Evolutionary conservation across 2,797 vertebrate genomes (phyloP).

Genomic region (Neostethus bicornis): DNA sequence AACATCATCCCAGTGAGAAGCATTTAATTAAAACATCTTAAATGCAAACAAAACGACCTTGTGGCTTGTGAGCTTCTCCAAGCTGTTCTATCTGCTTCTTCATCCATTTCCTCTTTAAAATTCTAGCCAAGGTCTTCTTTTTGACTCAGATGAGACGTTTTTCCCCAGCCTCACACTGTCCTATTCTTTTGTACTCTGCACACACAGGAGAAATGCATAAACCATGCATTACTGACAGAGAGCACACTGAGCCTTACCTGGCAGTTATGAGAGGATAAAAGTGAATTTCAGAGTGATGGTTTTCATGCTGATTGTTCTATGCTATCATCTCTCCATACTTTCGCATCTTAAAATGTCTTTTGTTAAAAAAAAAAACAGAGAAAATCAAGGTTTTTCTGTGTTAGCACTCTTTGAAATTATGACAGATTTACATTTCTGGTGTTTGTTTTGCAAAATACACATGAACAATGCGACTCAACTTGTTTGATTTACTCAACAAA

Average conservation of each 20-base stretch:
- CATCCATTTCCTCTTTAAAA: conserved; percentile 64
- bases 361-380: not conserved
- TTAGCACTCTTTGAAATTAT: conserved; percentile 6
- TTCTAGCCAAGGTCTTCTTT: conserved; percentile 44
- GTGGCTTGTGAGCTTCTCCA: conserved; percentile 64
- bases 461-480: not conserved
- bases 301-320: conserved; percentile 2
- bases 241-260: conserved; percentile 30
- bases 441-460: conserved; percentile 1
- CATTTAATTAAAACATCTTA: conserved; percentile 60
- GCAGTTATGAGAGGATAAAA: conserved; percentile 46
- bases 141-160: conserved; percentile 15
- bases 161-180: conserved; percentile 19
- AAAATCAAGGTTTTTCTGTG: not conserved
- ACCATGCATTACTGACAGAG: conserved; percentile 32
- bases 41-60: conserved; percentile 70
- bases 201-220: conserved; percentile 51
- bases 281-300: conserved; percentile 48
- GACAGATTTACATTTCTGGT: not conserved
- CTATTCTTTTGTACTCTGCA: conserved; percentile 39
- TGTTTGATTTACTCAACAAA: not conserved
- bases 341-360: conserved; percentile 14
- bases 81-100: conserved; percentile 65
- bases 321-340: not conserved
- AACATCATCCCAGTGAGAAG: conserved; percentile 35